A percentile compares a stretch with the other conserved stretches of the same genome.
These are phyloP conservation scores for Atherinosoma microstoma DNA, from an alignment of 2,797 vertebrate species.

Conservation along the genomic window DNA sequence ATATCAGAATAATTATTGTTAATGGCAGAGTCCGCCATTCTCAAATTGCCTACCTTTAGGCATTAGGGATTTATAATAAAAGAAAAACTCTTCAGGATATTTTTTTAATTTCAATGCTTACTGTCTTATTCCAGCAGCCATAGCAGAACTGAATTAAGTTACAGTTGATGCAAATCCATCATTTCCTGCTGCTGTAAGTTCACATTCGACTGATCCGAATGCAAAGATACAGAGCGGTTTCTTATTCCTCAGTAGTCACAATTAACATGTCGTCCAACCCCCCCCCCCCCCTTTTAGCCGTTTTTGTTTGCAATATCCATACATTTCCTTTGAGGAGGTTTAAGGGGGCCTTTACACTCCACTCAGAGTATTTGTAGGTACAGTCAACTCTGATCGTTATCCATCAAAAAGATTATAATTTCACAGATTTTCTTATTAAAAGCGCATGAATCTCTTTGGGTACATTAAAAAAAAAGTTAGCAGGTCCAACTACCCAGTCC, in stretches of 20 bases:
- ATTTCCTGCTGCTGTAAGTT: conserved; percentile 1
- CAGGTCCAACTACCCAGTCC: too few relatives aligned
- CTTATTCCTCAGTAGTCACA: neutral
- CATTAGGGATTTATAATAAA: conserved; percentile 1
- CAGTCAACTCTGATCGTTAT: too few relatives aligned
- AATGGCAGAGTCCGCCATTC: neutral
- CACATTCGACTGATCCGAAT: neutral
- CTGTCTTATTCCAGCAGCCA: neutral
- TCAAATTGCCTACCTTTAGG: neutral
- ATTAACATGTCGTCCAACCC: neutral
- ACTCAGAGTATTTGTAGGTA: too few relatives aligned
- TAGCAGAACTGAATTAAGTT: neutral
- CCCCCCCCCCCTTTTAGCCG: too few relatives aligned
- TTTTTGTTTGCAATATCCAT: neutral
- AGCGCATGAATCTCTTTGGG: neutral
- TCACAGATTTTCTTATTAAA: neutral
- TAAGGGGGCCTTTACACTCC: neutral
- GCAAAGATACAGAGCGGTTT: neutral
- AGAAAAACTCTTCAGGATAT: neutral
- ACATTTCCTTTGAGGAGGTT: neutral
- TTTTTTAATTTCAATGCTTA: conserved; percentile 1
- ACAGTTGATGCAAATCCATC: neutral
- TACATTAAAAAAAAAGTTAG: neutral
- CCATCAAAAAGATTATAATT: neutral
- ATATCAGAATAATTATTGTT: neutral